phyloP scores from a whole-genome alignment of 2,888 invertebrate species.

The Mylabris sibirica region DNA sequence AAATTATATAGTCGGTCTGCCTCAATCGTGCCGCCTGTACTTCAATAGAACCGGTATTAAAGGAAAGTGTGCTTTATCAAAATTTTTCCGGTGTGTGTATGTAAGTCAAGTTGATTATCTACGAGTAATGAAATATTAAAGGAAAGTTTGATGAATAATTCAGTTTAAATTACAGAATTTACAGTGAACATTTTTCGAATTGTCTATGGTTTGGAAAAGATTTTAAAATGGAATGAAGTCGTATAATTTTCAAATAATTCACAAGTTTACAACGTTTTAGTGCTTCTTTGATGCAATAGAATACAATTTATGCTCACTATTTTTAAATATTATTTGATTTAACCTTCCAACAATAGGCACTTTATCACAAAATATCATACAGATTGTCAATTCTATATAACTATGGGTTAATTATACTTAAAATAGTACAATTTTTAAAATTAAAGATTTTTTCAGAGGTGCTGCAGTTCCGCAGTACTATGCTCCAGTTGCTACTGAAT shows the following conservation, averaged over 20 bases:
- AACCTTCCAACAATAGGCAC: neutral
- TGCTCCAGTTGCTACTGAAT: no score
- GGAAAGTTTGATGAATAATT: no score
- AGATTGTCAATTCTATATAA: no score
- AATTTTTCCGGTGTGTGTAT: no score
- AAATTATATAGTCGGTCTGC: neutral
- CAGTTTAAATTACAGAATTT: neutral
- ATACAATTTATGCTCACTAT: neutral
- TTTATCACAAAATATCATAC: no score
- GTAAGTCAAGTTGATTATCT: no score
- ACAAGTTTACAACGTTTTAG: neutral
- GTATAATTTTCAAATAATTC: neutral
- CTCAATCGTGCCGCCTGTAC: neutral
- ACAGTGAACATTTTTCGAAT: neutral
- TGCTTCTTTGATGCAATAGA: neutral
- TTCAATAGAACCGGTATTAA: neutral
- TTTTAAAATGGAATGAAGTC: neutral
- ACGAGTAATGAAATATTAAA: no score
- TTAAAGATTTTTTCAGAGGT: no score
- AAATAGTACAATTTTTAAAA: no score
- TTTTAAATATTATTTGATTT: neutral
- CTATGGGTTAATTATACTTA: no score
- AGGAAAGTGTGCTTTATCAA: no score
- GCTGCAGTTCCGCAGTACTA: no score
- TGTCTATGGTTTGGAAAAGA: neutral